phyloP scores from a whole-genome alignment of 2,888 invertebrate species.

The Synergus umbraculus region DNA sequence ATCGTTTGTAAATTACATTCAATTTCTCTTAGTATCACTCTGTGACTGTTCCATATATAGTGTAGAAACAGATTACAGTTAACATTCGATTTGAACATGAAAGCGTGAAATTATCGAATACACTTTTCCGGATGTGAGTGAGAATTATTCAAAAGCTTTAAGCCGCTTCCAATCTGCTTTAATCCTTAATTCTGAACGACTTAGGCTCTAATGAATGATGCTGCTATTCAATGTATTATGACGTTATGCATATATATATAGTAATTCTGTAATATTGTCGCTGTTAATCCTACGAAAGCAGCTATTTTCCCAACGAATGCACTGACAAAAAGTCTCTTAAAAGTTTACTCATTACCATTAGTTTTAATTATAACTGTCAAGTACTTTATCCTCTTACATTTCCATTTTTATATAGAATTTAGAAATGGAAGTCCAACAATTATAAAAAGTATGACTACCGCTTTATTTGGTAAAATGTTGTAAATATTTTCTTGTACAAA shows the following conservation, averaged over 20 bases:
- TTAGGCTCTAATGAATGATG: conserved; percentile 43
- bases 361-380: background rate
- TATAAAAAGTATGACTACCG: no score
- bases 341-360: background rate
- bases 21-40: background rate
- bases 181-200: conserved; percentile 25
- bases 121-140: background rate
- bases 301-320: background rate
- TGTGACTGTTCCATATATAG: background rate
- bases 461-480: no score
- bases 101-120: background rate
- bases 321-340: background rate
- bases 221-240: background rate
- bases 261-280: background rate
- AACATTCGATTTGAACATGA: background rate
- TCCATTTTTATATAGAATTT: background rate
- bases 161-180: background rate
- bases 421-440: no score
- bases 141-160: conserved; percentile 7
- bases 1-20: background rate
- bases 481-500: no score
- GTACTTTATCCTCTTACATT: background rate
- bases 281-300: background rate
- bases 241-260: background rate
- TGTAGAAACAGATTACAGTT: background rate